These are phyloP conservation scores for Todus mexicanus DNA, from an alignment of 2,797 vertebrate genomes.

Conservation along the genomic window DNA sequence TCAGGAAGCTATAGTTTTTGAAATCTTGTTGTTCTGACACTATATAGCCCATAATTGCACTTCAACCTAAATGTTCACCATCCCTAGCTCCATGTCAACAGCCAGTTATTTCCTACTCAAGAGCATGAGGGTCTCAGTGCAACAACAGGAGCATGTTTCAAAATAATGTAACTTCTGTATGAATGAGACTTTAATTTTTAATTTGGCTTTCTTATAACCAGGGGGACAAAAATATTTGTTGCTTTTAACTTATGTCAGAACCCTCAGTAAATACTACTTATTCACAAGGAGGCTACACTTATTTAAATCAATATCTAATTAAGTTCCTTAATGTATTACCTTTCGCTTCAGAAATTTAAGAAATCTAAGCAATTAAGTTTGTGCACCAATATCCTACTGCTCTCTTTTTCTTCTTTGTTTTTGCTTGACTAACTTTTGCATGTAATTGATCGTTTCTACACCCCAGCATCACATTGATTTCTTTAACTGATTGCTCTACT, in stretches of 20 bases:
- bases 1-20: neutral
- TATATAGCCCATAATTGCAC: accelerated
- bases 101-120: neutral
- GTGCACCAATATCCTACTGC: neutral
- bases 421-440: neutral
- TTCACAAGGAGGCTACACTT: slow-evolving; percentile 32
- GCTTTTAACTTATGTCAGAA: slow-evolving; percentile 39
- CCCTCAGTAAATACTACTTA: slow-evolving; percentile 13
- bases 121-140: neutral
- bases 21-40: neutral
- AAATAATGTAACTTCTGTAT: neutral
- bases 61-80: neutral
- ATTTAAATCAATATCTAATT: slow-evolving; percentile 68
- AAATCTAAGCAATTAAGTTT: slow-evolving; percentile 50
- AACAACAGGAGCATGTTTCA: neutral
- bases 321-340: slow-evolving; percentile 43
- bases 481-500: neutral
- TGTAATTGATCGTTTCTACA: slow-evolving; percentile 20
- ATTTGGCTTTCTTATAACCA: neutral
- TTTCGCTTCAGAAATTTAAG: slow-evolving; percentile 54
- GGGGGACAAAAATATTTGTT: neutral
- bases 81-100: neutral
- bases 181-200: neutral
- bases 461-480: slow-evolving; percentile 2
- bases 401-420: slow-evolving; percentile 14